Evolutionary conservation across 2,113 vertebrate genomes (phyloP).

Genomic region (Clarias magur): DNA sequence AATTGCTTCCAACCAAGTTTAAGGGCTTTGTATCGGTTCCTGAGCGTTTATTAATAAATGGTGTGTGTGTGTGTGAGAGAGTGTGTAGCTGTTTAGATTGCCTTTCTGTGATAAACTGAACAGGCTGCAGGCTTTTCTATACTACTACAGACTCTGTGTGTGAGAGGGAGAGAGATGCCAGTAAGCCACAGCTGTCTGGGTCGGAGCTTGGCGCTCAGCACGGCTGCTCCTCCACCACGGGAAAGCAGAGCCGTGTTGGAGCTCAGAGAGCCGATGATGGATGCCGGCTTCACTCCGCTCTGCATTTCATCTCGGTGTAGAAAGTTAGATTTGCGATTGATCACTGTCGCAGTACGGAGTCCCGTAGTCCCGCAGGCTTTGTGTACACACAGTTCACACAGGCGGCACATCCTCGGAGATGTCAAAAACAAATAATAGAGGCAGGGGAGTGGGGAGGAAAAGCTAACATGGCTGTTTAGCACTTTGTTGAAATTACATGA

Average conservation of each 20-base stretch:
- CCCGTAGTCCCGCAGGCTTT: background rate
- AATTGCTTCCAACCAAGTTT: too few relatives aligned
- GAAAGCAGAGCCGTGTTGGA: slow-evolving; percentile 9
- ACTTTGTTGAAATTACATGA: slow-evolving; percentile 49
- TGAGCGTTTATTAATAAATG: background rate
- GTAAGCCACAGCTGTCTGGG: slow-evolving; percentile 22
- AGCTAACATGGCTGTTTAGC: slow-evolving; percentile 9
- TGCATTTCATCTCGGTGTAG: slow-evolving; percentile 22
- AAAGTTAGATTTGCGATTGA: slow-evolving; percentile 15
- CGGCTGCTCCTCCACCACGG: background rate
- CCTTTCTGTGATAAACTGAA: background rate
- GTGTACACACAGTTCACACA: background rate
- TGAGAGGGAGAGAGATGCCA: background rate
- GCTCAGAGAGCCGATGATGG: slow-evolving; percentile 18
- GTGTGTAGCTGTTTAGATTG: background rate
- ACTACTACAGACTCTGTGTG: background rate
- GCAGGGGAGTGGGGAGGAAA: background rate
- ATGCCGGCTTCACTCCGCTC: slow-evolving; percentile 8
- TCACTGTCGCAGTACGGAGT: slow-evolving; percentile 22
- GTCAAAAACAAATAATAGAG: background rate
- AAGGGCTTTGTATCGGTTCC: background rate
- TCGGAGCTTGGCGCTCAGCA: background rate
- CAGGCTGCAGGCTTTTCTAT: background rate
- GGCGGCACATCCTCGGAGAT: background rate
- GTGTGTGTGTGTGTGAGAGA: background rate